Percentiles rank a stretch among this genome's conserved stretches.
phyloP scores from a whole-genome alignment of 2,113 vertebrate species.

The Pomatorhinus ruficollis region DNA sequence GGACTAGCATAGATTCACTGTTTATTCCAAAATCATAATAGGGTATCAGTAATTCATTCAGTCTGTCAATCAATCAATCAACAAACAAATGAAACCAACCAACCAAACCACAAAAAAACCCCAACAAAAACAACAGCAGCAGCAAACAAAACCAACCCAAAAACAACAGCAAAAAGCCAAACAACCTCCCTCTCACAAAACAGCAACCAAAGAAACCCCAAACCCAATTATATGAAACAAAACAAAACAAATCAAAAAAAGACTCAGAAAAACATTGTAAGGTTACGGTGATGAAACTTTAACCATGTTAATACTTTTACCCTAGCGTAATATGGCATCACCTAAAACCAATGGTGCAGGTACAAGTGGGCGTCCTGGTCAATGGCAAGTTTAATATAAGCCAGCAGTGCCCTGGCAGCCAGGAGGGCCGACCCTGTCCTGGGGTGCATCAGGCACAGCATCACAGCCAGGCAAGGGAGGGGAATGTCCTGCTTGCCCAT shows the following conservation, averaged over 20 bases:
- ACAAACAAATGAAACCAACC: not conserved
- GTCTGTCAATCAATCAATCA: not conserved
- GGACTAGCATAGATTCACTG: not conserved
- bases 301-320: not conserved
- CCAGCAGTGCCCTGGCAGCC: not conserved
- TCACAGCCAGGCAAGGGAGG: rapidly evolving
- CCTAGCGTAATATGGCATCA: not conserved
- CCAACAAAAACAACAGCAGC: not conserved
- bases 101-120: not conserved
- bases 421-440: rapidly evolving
- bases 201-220: no score
- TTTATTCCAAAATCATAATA: not conserved
- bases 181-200: not conserved
- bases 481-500: not conserved
- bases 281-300: not conserved
- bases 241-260: not conserved
- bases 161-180: not conserved
- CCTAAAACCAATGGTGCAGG: not conserved
- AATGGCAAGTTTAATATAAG: rapidly evolving
- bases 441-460: rapidly evolving
- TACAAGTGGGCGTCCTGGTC: rapidly evolving
- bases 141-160: not conserved
- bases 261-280: not conserved
- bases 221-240: not conserved
- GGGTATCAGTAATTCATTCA: not conserved